A percentile compares a stretch with the other conserved stretches of the same genome.
phyloP scores from a whole-genome alignment of 2,888 invertebrate species.

The Harpalus rubripes region DNA sequence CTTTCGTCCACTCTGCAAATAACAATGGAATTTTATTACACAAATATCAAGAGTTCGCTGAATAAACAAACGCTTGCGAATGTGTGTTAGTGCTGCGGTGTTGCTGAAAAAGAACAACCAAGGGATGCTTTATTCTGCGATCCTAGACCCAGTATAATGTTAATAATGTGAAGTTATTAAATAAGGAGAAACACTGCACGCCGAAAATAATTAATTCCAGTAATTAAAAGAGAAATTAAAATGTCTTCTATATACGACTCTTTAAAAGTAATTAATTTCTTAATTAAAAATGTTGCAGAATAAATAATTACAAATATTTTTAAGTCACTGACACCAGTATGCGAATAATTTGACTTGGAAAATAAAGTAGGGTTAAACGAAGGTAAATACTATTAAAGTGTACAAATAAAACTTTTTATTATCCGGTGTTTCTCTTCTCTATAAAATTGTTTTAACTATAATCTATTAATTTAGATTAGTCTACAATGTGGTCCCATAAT shows the following conservation, averaged over 20 bases:
- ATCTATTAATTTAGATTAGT: constrained; percentile 32
- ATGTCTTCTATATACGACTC: constrained; percentile 64
- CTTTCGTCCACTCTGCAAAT: constrained; percentile 23
- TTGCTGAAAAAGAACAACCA: constrained; percentile 4
- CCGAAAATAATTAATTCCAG: constrained; percentile 65
- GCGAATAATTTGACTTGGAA: constrained; percentile 44
- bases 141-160: constrained; percentile 24
- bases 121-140: constrained; percentile 9
- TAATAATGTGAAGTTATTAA: constrained; percentile 52
- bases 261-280: constrained; percentile 65
- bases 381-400: constrained; percentile 45
- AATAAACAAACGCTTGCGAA: constrained; percentile 10
- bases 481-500: constrained; percentile 27
- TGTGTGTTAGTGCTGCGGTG: background rate
- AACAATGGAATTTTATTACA: constrained; percentile 51
- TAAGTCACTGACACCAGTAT: constrained; percentile 49
- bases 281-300: constrained; percentile 66
- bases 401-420: constrained; percentile 39
- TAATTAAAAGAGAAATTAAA: constrained; percentile 64
- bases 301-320: constrained; percentile 65
- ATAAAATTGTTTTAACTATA: constrained; percentile 42
- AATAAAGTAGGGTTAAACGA: constrained; percentile 27
- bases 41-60: constrained; percentile 30
- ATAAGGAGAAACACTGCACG: constrained; percentile 52
- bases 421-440: constrained; percentile 10